A percentile compares a stretch with the other conserved stretches of the same genome.
phyloP scores from a whole-genome alignment of 1,140 invertebrate species.

The Plodia interpunctella region DNA sequence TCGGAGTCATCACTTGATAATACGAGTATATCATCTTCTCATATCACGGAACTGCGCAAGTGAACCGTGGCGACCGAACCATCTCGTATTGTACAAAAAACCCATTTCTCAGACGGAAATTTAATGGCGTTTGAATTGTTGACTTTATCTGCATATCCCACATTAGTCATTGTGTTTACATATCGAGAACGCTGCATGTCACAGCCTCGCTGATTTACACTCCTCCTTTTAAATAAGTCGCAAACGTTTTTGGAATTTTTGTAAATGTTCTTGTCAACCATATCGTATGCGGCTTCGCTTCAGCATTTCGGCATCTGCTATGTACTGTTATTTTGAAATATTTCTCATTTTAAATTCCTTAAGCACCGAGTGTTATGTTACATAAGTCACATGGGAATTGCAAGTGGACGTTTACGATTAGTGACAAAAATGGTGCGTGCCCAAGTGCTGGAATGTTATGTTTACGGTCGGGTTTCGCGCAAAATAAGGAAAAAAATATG shows the following conservation, averaged over 20 bases:
- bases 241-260: conserved; percentile 1
- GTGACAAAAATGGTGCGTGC: conserved; percentile 1
- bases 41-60: conserved; percentile 1
- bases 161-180: conserved; percentile 1
- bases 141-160: not conserved
- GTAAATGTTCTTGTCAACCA: not conserved
- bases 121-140: not conserved
- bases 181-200: not conserved
- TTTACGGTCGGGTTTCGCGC: conserved; percentile 2
- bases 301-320: not conserved
- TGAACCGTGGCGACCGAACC: not conserved
- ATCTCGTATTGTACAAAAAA: not conserved
- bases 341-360: not conserved
- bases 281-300: not conserved
- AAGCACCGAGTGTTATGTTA: not conserved
- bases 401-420: not conserved
- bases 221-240: not conserved
- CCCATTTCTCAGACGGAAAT: not conserved
- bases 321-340: not conserved
- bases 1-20: not conserved
- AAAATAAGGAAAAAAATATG: not conserved
- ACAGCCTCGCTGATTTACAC: not conserved
- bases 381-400: not conserved
- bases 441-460: conserved; percentile 1
- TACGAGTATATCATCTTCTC: conserved; percentile 5